Evolutionary conservation across 2,888 invertebrate genomes (phyloP).

Genomic region (Megamerina dolium): DNA sequence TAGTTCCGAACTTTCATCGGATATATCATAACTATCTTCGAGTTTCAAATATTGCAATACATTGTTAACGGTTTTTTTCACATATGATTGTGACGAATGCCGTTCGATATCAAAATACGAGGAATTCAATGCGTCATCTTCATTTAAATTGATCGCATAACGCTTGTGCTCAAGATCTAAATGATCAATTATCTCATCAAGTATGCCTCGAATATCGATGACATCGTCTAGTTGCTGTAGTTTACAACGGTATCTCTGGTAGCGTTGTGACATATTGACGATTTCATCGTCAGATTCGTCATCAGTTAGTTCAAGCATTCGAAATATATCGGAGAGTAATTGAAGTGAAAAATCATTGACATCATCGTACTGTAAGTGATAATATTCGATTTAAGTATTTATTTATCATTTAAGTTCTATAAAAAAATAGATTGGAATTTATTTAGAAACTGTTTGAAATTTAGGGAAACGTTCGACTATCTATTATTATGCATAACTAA

Average conservation of each 20-base stretch:
- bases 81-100: constrained; percentile 10
- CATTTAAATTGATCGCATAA: constrained; percentile 17
- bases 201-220: constrained; percentile 24
- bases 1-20: constrained; percentile 29
- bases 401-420: too few relatives aligned
- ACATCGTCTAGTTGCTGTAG: constrained; percentile 17
- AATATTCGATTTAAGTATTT: too few relatives aligned
- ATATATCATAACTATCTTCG: constrained; percentile 33
- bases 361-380: constrained; percentile 28
- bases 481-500: too few relatives aligned
- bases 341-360: constrained; percentile 24
- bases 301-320: constrained; percentile 27
- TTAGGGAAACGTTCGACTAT: too few relatives aligned
- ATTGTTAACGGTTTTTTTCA: constrained; percentile 15
- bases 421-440: too few relatives aligned
- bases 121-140: neutral
- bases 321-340: constrained; percentile 33
- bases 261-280: constrained; percentile 28
- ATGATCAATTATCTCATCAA: constrained; percentile 32
- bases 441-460: too few relatives aligned
- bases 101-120: constrained; percentile 5
- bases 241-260: constrained; percentile 32
- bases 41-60: constrained; percentile 29
- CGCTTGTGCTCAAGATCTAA: constrained; percentile 30
- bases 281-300: constrained; percentile 17